Conservation (phyloP, 2,888 invertebrate species). For the Rhamphomyia laevipes region DNA sequence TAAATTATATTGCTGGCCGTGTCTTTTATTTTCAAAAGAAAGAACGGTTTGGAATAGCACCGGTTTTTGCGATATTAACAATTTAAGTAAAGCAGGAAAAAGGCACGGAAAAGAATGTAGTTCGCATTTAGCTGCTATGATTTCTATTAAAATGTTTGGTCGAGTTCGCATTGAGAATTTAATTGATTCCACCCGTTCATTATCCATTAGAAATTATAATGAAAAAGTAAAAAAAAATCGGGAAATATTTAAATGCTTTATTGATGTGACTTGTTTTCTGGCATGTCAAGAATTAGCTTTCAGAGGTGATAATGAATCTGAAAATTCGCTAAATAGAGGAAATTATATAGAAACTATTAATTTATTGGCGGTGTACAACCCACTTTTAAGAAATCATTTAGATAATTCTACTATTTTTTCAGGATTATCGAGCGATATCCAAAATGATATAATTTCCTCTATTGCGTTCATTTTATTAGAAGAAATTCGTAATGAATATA, state of each 20-base stretch:
- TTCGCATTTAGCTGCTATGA: neutral
- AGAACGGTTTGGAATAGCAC: neutral
- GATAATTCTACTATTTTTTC: conserved; percentile 17
- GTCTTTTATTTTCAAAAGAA: neutral
- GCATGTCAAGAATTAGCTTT: conserved; percentile 13
- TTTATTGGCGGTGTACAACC: conserved; percentile 16
- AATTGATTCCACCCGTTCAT: neutral
- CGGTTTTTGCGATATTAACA: neutral
- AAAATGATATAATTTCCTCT: conserved; percentile 19
- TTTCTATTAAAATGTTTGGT: neutral
- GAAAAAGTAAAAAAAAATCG: conserved; percentile 17
- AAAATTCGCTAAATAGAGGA: conserved; percentile 15
- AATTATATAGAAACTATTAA: conserved; percentile 16
- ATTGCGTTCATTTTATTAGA: conserved; percentile 13
- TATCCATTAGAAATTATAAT: conserved; percentile 12
- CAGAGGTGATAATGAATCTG: conserved; percentile 12
- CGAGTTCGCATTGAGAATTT: neutral
- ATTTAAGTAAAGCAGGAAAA: neutral
- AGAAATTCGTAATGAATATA: conserved; percentile 16
- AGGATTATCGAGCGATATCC: conserved; percentile 18
- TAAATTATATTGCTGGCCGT: neutral
- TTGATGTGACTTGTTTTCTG: conserved; percentile 12
- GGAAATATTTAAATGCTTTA: conserved; percentile 16
- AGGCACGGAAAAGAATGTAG: neutral
- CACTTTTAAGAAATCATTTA: conserved; percentile 16